These are phyloP conservation scores for Rafetus swinhoei DNA, from an alignment of 2,113 vertebrate genomes.

Conservation along the genomic window DNA sequence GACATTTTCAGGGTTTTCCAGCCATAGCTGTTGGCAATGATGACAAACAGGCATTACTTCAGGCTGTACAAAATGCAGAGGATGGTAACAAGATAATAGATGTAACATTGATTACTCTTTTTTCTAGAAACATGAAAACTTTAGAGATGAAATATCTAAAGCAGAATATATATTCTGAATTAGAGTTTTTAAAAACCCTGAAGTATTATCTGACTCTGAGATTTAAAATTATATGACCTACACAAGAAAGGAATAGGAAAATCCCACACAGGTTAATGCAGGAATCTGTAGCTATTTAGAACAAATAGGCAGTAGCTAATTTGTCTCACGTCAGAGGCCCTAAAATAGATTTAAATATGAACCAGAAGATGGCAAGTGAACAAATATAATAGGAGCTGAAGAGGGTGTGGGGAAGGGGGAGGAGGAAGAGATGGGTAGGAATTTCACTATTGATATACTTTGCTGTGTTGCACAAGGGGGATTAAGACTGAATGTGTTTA, in stretches of 20 bases:
- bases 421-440: constrained; percentile 41
- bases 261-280: neutral
- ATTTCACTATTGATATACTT: constrained; percentile 49
- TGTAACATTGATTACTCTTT: neutral
- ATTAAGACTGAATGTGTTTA: constrained; percentile 39
- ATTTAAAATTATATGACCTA: constrained; percentile 38
- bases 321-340: constrained; percentile 30
- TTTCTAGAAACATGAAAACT: neutral
- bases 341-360: constrained; percentile 67
- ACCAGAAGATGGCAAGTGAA: constrained; percentile 56
- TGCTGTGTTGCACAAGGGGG: constrained; percentile 20
- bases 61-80: neutral
- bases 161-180: neutral
- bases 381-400: constrained; percentile 29
- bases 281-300: constrained; percentile 47
- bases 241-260: constrained; percentile 21
- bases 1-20: neutral
- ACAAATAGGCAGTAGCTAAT: constrained; percentile 49
- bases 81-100: neutral
- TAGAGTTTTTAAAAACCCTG: constrained; percentile 14
- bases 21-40: neutral
- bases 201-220: constrained; percentile 26
- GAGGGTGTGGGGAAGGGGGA: constrained; percentile 23
- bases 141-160: neutral
- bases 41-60: neutral